Conservation (phyloP, 23 tunicate species). For the Styela plicata region DNA sequence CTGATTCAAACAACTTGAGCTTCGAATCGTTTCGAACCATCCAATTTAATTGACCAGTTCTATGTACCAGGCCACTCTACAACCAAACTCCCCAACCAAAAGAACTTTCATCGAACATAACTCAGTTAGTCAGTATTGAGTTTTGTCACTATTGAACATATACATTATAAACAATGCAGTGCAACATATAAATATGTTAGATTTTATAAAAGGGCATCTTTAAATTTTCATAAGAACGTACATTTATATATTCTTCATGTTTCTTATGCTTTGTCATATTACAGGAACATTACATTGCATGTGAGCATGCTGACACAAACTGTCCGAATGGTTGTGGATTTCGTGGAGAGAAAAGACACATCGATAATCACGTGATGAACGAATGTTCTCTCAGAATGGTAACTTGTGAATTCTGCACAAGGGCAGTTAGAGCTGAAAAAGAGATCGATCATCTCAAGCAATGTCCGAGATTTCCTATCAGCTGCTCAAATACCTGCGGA, state of each 20-base stretch:
- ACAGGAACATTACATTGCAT: conserved; percentile 34
- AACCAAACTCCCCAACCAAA: too few species aligned
- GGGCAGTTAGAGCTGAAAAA: conserved; percentile 37
- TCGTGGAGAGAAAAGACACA: conserved; percentile 21
- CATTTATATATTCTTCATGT: not conserved
- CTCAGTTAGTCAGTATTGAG: too few species aligned
- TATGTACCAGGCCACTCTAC: too few species aligned
- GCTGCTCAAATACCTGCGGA: conserved; percentile 69
- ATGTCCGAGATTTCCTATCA: conserved; percentile 54
- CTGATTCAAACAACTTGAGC: too few species aligned
- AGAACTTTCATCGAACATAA: too few species aligned
- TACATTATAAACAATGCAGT: too few species aligned
- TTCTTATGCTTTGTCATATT: not conserved
- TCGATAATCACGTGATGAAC: conserved; percentile 29
- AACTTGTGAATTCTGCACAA: conserved; percentile 60
- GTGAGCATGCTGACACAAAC: conserved; percentile 26
- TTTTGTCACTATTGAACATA: too few species aligned
- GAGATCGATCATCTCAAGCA: conserved; percentile 72
- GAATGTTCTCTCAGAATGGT: conserved; percentile 51
- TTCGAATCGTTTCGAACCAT: too few species aligned
- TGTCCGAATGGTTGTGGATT: conserved; percentile 48
- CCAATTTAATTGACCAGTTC: too few species aligned
- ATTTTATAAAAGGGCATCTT: too few species aligned
- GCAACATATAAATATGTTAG: too few species aligned
- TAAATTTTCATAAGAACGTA: too few species aligned